phyloP scores from a whole-genome alignment of 2,113 vertebrate genomes.

The Pteropus alecto region DNA sequence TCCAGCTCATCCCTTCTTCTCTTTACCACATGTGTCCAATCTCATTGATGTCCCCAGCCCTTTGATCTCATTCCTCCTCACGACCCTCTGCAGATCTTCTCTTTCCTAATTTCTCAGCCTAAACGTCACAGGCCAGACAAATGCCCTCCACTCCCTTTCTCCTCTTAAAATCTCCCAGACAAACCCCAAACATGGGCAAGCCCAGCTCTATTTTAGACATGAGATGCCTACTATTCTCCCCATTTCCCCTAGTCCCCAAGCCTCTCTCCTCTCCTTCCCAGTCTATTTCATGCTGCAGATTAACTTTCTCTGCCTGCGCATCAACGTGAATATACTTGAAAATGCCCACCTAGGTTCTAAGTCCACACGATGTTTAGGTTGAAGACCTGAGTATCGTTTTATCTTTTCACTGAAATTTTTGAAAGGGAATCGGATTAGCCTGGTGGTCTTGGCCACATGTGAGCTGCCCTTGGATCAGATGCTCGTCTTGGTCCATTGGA shows the following conservation, averaged over 20 bases:
- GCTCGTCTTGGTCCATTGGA: neutral
- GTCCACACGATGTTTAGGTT: neutral
- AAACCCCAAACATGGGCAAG: neutral
- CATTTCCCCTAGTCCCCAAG: rapidly evolving
- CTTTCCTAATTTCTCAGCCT: neutral
- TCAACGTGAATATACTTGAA: neutral
- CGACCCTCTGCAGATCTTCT: rapidly evolving
- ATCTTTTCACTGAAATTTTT: neutral
- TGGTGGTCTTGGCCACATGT: neutral
- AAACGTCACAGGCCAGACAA: neutral
- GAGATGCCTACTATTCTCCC: rapidly evolving
- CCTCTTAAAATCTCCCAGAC: neutral
- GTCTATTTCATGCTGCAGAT: too few species aligned
- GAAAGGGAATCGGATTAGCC: neutral
- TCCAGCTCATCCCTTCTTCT: neutral
- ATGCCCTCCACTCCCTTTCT: neutral
- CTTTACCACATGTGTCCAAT: neutral
- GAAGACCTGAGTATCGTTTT: neutral
- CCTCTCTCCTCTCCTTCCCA: neutral
- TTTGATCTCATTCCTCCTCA: too few species aligned
- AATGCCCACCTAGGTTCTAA: neutral
- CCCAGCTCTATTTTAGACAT: neutral
- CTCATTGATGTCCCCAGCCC: neutral
- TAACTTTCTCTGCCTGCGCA: neutral
- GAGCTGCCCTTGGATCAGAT: neutral